Evolutionary conservation across 2,797 vertebrate genomes (phyloP).

Genomic region (Serranus cabrilla): DNA sequence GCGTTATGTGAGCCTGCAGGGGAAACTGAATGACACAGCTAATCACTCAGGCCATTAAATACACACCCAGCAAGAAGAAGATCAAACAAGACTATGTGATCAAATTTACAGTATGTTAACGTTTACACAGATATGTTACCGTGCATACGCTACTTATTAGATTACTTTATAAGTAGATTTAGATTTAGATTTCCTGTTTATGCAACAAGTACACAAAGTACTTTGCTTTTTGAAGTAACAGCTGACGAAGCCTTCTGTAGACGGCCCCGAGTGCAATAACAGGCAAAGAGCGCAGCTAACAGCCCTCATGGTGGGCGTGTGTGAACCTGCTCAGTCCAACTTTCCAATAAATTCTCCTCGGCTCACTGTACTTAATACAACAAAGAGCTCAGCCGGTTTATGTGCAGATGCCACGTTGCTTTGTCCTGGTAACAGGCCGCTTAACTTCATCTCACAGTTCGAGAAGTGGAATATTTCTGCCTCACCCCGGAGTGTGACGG

Average conservation of each 20-base stretch:
- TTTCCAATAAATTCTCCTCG: slow-evolving; percentile 56
- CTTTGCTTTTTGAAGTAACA: not conserved
- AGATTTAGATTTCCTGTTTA: not conserved
- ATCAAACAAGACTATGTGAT: not conserved
- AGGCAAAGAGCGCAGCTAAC: slow-evolving; percentile 31
- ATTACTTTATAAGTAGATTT: too few species aligned
- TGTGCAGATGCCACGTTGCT: slow-evolving; percentile 54
- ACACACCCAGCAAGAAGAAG: not conserved
- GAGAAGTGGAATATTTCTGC: slow-evolving; percentile 55
- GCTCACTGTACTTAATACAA: slow-evolving; percentile 50
- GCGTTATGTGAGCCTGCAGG: not conserved
- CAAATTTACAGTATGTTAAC: not conserved
- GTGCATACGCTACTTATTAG: not conserved
- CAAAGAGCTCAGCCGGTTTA: slow-evolving; percentile 38
- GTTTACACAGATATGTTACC: not conserved
- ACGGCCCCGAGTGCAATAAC: slow-evolving; percentile 10
- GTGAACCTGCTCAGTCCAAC: slow-evolving; percentile 70
- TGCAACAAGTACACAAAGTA: not conserved
- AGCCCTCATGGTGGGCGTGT: slow-evolving; percentile 66
- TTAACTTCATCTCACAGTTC: slow-evolving; percentile 47
- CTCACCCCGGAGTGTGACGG: slow-evolving; percentile 46
- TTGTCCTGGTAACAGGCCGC: slow-evolving; percentile 58
- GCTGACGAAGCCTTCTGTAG: not conserved
- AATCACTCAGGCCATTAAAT: not conserved
- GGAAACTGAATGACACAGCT: not conserved